These are phyloP conservation scores for Hydrophis major DNA, from an alignment of 2,797 vertebrate genomes.

Conservation along the genomic window DNA sequence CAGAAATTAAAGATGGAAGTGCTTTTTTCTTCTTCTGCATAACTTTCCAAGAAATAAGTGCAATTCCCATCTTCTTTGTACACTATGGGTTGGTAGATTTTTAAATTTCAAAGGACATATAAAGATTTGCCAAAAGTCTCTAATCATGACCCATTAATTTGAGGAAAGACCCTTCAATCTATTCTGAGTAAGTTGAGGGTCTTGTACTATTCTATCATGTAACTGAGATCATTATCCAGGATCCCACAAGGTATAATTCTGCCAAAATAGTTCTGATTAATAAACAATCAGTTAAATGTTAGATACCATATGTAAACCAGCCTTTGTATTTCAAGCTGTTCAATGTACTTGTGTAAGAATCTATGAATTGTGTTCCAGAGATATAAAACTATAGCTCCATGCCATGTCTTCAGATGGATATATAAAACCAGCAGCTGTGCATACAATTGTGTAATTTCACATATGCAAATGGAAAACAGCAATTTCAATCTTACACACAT, in stretches of 20 bases:
- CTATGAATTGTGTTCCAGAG: neutral
- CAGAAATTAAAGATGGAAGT: neutral
- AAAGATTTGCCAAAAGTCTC: neutral
- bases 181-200: neutral
- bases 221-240: neutral
- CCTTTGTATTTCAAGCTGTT: neutral
- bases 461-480: slow-evolving; percentile 23
- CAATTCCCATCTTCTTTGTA: neutral
- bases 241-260: slow-evolving; percentile 35
- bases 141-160: neutral
- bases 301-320: neutral
- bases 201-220: neutral
- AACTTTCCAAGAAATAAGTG: neutral
- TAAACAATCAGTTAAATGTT: slow-evolving; percentile 43
- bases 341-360: neutral
- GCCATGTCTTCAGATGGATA: neutral
- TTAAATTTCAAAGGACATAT: neutral
- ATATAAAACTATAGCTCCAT: slow-evolving; percentile 1
- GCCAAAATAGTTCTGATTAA: slow-evolving; percentile 46
- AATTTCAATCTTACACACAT: neutral
- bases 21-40: neutral
- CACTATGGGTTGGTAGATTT: neutral
- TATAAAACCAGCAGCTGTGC: slow-evolving; percentile 24
- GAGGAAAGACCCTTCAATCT: neutral
- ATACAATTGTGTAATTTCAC: neutral